Conservation (phyloP, 1,140 invertebrate genomes). For the Euglossa dilemma region DNA sequence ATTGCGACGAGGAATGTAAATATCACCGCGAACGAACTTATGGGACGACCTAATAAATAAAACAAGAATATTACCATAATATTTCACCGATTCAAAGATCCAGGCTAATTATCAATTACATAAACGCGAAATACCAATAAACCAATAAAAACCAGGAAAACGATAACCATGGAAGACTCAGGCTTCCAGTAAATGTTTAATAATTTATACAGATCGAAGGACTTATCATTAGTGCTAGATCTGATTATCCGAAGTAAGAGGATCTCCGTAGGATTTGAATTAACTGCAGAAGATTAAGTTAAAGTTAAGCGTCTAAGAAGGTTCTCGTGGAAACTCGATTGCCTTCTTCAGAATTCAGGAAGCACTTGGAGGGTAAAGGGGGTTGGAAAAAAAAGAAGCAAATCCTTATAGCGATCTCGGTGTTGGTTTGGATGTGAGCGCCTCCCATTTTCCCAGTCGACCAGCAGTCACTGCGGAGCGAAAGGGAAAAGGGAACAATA, state of each 20-base stretch:
- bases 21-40: too few species aligned
- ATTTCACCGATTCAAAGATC: too few species aligned
- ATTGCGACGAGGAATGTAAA: too few species aligned
- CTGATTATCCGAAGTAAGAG: conserved; percentile 28
- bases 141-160: too few species aligned
- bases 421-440: conserved; percentile 37
- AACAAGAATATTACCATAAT: too few species aligned
- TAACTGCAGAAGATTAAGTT: conserved; percentile 54
- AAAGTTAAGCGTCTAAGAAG: conserved; percentile 40
- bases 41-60: too few species aligned
- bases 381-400: conserved; percentile 51
- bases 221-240: not conserved
- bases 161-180: too few species aligned
- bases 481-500: conserved; percentile 24
- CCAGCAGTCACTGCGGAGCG: not conserved
- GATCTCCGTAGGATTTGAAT: conserved; percentile 44
- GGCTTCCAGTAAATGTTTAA: not conserved
- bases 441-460: conserved; percentile 11
- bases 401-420: conserved; percentile 39
- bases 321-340: conserved; percentile 30
- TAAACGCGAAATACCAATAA: too few species aligned
- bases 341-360: conserved; percentile 43
- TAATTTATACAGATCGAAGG: conserved; percentile 12
- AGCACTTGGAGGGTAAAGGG: conserved; percentile 31
- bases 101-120: too few species aligned